Evolutionary conservation across 2,888 invertebrate genomes (phyloP).

Genomic region (Eurytoma californica): DNA sequence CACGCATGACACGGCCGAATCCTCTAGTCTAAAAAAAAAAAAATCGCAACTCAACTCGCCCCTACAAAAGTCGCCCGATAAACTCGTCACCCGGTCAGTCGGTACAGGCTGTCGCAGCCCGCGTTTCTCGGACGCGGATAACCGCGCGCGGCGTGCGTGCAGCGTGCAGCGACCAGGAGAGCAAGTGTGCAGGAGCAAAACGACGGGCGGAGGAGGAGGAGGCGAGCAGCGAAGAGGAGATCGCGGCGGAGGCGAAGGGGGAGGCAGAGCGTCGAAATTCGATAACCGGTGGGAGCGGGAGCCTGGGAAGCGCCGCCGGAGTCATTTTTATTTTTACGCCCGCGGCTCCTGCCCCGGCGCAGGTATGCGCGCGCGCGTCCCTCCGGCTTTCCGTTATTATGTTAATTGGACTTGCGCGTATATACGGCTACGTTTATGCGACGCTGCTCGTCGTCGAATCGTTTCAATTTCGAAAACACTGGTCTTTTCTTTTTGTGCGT

Average conservation of each 20-base stretch:
- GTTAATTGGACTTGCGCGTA: slow-evolving; percentile 29
- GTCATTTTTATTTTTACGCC: slow-evolving; percentile 49
- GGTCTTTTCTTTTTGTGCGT: too few relatives aligned
- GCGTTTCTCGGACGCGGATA: too few relatives aligned
- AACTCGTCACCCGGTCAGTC: too few relatives aligned
- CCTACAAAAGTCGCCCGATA: too few relatives aligned
- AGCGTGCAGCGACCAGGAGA: too few relatives aligned
- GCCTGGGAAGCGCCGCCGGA: slow-evolving; percentile 44
- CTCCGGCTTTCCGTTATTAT: slow-evolving; percentile 51
- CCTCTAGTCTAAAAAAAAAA: too few relatives aligned
- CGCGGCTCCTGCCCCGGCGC: not conserved
- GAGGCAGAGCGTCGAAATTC: slow-evolving; percentile 50
- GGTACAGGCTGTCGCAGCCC: too few relatives aligned
- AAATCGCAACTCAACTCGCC: too few relatives aligned
- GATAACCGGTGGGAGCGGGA: slow-evolving; percentile 51
- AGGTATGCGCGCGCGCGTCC: not conserved
- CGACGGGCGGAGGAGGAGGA: not conserved
- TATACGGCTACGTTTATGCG: not conserved
- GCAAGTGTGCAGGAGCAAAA: too few relatives aligned
- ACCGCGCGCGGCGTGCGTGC: too few relatives aligned
- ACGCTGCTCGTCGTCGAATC: not conserved
- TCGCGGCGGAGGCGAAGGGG: slow-evolving; percentile 26
- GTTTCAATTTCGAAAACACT: slow-evolving; percentile 7
- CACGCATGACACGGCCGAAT: too few relatives aligned
- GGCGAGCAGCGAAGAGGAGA: slow-evolving; percentile 7